A percentile compares a stretch with the other conserved stretches of the same genome.
phyloP scores from a whole-genome alignment of 1,140 invertebrate species.

The Drosophila truncata region DNA sequence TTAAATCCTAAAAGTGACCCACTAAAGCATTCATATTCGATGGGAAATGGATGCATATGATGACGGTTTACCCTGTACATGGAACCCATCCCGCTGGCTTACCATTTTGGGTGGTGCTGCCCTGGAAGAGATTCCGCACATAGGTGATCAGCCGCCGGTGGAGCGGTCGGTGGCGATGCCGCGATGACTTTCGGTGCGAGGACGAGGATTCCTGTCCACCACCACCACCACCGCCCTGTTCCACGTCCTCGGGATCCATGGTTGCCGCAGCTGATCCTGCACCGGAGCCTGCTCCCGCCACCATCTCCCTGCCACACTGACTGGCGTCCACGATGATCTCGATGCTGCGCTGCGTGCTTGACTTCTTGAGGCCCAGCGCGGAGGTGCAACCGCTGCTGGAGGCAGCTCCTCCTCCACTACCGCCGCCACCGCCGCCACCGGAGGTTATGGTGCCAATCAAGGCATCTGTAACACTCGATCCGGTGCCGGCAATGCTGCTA shows the following conservation, averaged over 20 bases:
- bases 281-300: neutral
- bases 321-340: constrained; percentile 83
- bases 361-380: constrained; percentile 50
- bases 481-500: constrained; percentile 71
- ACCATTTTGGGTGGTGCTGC: constrained; percentile 79
- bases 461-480: constrained; percentile 71
- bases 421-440: constrained; percentile 18
- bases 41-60: neutral
- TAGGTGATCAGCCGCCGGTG: constrained; percentile 78
- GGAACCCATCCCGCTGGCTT: constrained; percentile 43
- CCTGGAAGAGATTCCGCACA: constrained; percentile 78
- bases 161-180: constrained; percentile 78
- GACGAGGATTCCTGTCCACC: constrained; percentile 70
- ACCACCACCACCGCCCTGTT: constrained; percentile 69
- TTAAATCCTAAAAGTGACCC: neutral
- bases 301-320: constrained; percentile 65
- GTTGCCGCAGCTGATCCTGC: constrained; percentile 12
- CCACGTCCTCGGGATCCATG: constrained; percentile 63
- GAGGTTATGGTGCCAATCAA: constrained; percentile 74
- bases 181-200: constrained; percentile 62
- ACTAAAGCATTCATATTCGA: neutral
- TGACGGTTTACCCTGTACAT: neutral
- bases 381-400: constrained; percentile 35
- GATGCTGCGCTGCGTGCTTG: constrained; percentile 76
- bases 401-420: constrained; percentile 16